phyloP scores from a whole-genome alignment of 2,113 vertebrate genomes.

The Glaucomys volans region DNA sequence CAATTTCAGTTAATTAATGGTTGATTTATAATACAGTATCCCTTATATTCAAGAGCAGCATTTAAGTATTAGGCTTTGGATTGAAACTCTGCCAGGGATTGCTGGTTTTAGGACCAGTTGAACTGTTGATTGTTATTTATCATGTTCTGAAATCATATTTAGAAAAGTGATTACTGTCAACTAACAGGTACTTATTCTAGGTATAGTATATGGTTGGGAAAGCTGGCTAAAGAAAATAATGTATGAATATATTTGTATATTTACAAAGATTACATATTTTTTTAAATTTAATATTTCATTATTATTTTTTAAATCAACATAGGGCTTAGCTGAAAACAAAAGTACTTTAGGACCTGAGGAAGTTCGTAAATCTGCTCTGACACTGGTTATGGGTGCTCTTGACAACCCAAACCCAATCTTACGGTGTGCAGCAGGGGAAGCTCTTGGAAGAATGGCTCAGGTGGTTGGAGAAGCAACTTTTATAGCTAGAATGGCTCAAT shows the following conservation, averaged over 20 bases:
- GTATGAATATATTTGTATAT: neutral
- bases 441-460: constrained; percentile 98
- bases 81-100: neutral
- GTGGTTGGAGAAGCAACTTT: constrained; percentile 98
- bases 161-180: neutral
- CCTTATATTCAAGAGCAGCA: constrained; percentile 1
- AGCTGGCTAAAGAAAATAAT: constrained; percentile 38
- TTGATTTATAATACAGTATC: neutral
- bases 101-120: neutral
- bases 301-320: neutral
- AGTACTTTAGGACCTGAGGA: constrained; percentile 98
- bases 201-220: neutral
- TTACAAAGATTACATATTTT: neutral
- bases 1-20: constrained; percentile 10
- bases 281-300: neutral
- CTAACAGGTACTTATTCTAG: neutral
- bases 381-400: constrained; percentile 98
- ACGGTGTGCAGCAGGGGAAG: constrained; percentile 98
- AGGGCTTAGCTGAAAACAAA: constrained; percentile 99
- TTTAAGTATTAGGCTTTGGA: neutral
- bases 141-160: constrained; percentile 37
- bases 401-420: constrained; percentile 99
- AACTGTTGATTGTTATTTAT: neutral
- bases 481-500: constrained; percentile 98
- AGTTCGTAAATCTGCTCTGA: constrained; percentile 97